Conservation (phyloP, 2,797 vertebrate species). For the Emys orbicularis region DNA sequence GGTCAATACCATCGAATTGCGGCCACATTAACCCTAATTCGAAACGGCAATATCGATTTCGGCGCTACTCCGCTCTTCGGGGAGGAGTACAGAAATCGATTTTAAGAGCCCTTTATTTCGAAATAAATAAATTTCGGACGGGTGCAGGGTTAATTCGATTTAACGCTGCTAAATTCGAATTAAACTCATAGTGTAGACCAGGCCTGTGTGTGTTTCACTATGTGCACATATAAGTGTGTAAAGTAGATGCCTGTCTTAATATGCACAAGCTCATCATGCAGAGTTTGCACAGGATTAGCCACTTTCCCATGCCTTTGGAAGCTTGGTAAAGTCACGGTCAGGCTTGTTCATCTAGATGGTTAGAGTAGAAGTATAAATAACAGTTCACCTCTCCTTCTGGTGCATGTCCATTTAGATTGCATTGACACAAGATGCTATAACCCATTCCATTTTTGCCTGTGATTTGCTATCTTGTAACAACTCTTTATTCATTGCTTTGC, state of each 20-base stretch:
- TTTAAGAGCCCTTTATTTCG: too few relatives aligned
- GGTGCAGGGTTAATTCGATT: too few relatives aligned
- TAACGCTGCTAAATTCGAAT: too few relatives aligned
- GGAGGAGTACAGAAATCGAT: too few relatives aligned
- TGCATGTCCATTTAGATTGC: background rate
- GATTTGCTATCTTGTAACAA: background rate
- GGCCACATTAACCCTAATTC: too few relatives aligned
- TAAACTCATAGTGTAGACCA: too few relatives aligned
- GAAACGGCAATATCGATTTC: too few relatives aligned
- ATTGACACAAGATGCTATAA: background rate
- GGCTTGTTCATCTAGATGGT: background rate
- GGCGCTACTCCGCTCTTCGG: too few relatives aligned
- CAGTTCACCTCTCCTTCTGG: background rate
- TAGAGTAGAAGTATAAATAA: background rate
- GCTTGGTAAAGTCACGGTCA: background rate
- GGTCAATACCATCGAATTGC: too few relatives aligned
- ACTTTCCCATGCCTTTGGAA: background rate
- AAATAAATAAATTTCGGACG: too few relatives aligned
- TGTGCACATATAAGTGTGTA: accelerated
- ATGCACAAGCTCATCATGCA: background rate
- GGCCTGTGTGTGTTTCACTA: background rate
- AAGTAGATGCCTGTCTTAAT: background rate
- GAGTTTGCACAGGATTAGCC: background rate
- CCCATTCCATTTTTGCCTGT: background rate
- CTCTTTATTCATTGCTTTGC: background rate